Evolutionary conservation across 2,797 vertebrate genomes (phyloP).

Genomic region (Phrynocephalus forsythii): DNA sequence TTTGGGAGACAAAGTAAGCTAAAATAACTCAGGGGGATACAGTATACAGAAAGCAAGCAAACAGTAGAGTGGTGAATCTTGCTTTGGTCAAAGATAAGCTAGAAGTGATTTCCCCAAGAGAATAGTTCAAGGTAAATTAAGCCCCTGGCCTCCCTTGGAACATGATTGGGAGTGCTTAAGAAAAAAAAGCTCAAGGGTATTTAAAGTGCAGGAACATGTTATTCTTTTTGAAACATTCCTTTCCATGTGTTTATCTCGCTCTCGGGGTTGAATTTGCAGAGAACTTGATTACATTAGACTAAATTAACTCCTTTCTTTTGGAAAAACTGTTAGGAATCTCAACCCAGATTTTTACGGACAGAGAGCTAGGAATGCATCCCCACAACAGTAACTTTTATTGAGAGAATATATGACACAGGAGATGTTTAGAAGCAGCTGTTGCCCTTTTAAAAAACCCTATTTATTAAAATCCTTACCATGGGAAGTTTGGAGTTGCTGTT

Average conservation of each 20-base stretch:
- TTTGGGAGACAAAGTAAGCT: background rate
- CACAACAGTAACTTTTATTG: background rate
- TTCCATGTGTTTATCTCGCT: constrained; percentile 66
- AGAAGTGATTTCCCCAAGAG: constrained; percentile 63
- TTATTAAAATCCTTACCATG: background rate
- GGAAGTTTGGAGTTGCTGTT: background rate
- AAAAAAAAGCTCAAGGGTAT: constrained; percentile 58
- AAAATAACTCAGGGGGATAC: background rate
- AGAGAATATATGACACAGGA: background rate
- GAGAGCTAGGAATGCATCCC: background rate
- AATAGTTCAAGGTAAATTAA: constrained; percentile 82
- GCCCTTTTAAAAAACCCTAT: background rate
- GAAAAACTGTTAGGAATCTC: constrained; percentile 50
- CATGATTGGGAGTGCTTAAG: constrained; percentile 75
- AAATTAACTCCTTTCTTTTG: constrained; percentile 68
- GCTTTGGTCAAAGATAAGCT: constrained; percentile 73
- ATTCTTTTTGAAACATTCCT: constrained; percentile 65
- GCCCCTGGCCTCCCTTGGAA: constrained; percentile 74
- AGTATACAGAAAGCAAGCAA: constrained; percentile 48
- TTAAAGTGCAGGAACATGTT: constrained; percentile 77
- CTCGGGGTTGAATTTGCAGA: constrained; percentile 66
- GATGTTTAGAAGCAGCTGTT: background rate
- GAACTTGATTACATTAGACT: constrained; percentile 69
- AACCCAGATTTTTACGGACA: constrained; percentile 15
- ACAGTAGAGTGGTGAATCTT: constrained; percentile 51